Conservation (phyloP, 2,888 invertebrate genomes). For the Pollenia angustigena region DNA sequence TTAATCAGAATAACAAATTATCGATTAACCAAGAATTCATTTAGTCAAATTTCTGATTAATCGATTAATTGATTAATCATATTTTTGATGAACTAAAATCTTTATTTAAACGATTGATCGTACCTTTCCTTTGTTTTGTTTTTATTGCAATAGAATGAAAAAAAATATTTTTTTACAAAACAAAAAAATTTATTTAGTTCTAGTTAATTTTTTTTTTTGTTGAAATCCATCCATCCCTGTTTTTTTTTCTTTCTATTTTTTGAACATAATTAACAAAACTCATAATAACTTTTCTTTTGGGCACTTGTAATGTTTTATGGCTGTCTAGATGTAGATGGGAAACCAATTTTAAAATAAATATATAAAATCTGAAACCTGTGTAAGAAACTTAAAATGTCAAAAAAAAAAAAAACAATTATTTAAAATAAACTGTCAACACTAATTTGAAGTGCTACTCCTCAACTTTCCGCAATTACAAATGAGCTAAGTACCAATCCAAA, state of each 20-base stretch:
- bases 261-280: constrained; percentile 29
- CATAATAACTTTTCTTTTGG: constrained; percentile 39
- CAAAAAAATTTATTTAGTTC: constrained; percentile 32
- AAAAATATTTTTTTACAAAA: constrained; percentile 37
- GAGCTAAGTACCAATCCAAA: background rate
- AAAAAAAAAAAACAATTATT: constrained; percentile 78
- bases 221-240: background rate
- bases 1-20: no score
- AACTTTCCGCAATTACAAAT: constrained; percentile 51
- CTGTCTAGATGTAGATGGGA: constrained; percentile 6
- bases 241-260: background rate
- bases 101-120: no score
- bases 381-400: constrained; percentile 49
- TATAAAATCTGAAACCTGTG: constrained; percentile 53
- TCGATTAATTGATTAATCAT: no score
- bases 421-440: constrained; percentile 82
- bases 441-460: constrained; percentile 79
- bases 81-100: no score
- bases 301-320: constrained; percentile 31
- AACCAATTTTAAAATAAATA: background rate
- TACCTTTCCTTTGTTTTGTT: no score
- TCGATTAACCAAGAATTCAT: no score
- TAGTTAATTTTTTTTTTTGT: background rate
- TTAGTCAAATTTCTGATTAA: no score
- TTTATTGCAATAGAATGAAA: no score